A percentile compares a stretch with the other conserved stretches of the same genome.
Evolutionary conservation across 1,140 invertebrate species (phyloP).

Genomic region (Meloidogyne exigua): DNA sequence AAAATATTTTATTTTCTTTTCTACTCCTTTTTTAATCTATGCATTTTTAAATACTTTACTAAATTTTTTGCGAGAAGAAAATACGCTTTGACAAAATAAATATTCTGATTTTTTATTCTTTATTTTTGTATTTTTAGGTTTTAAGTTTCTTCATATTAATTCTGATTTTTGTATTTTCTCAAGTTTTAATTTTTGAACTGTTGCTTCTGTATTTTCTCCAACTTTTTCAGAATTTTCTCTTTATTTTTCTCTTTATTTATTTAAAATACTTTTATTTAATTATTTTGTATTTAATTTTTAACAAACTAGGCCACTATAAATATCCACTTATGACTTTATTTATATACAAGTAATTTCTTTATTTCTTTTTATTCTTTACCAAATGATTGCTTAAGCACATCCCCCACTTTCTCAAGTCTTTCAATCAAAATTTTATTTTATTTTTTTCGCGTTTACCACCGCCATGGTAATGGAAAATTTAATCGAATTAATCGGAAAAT

Average conservation of each 20-base stretch:
- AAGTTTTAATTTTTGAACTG: no score
- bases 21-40: not conserved
- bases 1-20: not conserved
- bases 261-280: no score
- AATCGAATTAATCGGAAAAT: no score
- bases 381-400: not conserved
- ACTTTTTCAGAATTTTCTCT: no score
- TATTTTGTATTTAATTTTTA: not conserved
- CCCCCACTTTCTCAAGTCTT: not conserved
- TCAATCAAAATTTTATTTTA: not conserved
- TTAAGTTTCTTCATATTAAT: no score
- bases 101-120: no score
- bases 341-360: not conserved
- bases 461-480: not conserved
- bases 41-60: not conserved
- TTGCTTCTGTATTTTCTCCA: no score
- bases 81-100: no score
- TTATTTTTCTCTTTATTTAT: no score
- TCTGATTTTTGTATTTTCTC: no score
- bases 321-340: not conserved
- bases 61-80: no score
- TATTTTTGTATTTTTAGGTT: no score
- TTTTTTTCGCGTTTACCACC: not conserved
- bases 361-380: not conserved
- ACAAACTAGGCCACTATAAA: not conserved